Percentiles rank a stretch among this genome's conserved stretches.
These are phyloP conservation scores for Lepidurus apus DNA, from an alignment of 1,140 invertebrate genomes.

Conservation along the genomic window DNA sequence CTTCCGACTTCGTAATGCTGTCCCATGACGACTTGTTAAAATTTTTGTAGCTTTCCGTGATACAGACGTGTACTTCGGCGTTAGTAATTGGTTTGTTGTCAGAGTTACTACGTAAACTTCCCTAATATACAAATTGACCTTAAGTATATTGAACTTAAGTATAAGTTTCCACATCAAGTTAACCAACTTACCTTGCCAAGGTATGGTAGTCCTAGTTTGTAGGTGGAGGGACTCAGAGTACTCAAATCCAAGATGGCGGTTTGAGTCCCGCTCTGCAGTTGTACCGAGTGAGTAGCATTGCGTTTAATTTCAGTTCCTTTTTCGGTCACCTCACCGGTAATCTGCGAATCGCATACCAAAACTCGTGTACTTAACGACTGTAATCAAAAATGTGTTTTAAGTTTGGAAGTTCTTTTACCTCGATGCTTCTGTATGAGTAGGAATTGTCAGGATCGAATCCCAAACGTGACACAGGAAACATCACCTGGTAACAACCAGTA, in stretches of 20 bases:
- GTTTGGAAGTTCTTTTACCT: not conserved
- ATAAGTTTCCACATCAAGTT: not conserved
- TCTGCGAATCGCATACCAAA: not conserved
- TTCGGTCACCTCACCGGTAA: slow-evolving; percentile 50
- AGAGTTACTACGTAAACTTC: slow-evolving; percentile 26
- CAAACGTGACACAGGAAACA: not conserved
- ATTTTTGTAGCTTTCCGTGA: slow-evolving; percentile 13
- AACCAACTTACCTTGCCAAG: slow-evolving; percentile 51
- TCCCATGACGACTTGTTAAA: slow-evolving; percentile 38
- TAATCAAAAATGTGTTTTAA: no score
- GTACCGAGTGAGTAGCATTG: slow-evolving; percentile 53
- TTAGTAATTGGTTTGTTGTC: slow-evolving; percentile 42
- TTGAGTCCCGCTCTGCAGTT: slow-evolving; percentile 49
- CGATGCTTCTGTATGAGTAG: not conserved
- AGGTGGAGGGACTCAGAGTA: slow-evolving; percentile 48
- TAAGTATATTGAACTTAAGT: no score
- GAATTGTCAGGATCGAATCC: not conserved
- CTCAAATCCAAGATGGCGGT: slow-evolving; percentile 46
- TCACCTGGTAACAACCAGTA: not conserved
- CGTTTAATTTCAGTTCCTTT: slow-evolving; percentile 56
- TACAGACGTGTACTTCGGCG: slow-evolving; percentile 41
- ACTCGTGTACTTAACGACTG: not conserved
- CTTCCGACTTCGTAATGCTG: not conserved
- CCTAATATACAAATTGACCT: not conserved
- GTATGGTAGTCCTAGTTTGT: slow-evolving; percentile 59